These are phyloP conservation scores for Griposia aprilina DNA, from an alignment of 2,888 invertebrate genomes.

Conservation along the genomic window DNA sequence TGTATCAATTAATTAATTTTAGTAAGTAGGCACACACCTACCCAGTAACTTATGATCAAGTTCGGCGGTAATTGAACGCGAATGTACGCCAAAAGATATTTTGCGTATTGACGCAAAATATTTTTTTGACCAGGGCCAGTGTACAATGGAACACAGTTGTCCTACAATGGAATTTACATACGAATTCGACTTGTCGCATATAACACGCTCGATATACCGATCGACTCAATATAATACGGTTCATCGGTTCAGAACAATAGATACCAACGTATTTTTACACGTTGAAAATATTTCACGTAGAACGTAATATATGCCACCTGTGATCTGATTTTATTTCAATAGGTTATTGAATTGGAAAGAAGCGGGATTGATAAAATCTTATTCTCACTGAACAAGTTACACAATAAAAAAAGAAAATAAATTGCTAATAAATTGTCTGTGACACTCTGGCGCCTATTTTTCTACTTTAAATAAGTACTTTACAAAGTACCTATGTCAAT, in stretches of 20 bases:
- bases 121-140: too few relatives aligned
- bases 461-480: not conserved
- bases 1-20: not conserved
- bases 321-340: not conserved
- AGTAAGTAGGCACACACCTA: not conserved
- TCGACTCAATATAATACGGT: constrained; percentile 16
- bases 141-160: not conserved
- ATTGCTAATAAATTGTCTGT: not conserved
- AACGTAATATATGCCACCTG: constrained; percentile 24
- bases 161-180: not conserved
- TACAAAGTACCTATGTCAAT: not conserved
- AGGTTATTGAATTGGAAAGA: not conserved
- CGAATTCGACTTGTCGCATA: constrained; percentile 10
- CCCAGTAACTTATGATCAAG: not conserved
- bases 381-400: not conserved
- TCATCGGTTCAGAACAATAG: constrained; percentile 31
- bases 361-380: not conserved
- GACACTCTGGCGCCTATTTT: too few relatives aligned
- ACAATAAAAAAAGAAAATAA: not conserved
- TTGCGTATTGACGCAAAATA: not conserved
- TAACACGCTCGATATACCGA: constrained; percentile 7
- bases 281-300: not conserved
- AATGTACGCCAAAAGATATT: not conserved
- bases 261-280: not conserved
- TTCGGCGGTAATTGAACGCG: not conserved